Percentiles rank a stretch among this genome's conserved stretches.
Evolutionary conservation across 2,797 vertebrate genomes (phyloP).

Genomic region (Crocodylus rhombifer): DNA sequence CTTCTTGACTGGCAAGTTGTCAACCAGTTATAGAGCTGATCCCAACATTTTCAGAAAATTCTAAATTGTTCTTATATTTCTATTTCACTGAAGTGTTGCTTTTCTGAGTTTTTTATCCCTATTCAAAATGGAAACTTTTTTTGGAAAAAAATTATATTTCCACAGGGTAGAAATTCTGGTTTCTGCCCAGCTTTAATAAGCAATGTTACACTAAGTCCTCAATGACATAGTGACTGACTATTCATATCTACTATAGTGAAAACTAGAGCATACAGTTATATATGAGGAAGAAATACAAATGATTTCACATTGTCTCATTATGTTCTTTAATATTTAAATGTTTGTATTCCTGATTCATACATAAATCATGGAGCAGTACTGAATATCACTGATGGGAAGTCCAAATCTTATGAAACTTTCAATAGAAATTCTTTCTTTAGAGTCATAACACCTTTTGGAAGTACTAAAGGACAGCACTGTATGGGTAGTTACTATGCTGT

Average conservation of each 20-base stretch:
- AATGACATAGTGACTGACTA: background rate
- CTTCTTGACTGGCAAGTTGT: background rate
- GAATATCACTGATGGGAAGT: background rate
- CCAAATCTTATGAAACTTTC: background rate
- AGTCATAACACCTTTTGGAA: too few species aligned
- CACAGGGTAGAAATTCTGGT: fast-evolving
- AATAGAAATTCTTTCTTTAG: background rate
- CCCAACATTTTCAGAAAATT: background rate
- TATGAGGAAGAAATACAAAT: background rate
- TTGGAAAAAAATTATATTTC: background rate
- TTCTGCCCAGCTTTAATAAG: background rate
- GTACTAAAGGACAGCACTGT: too few species aligned
- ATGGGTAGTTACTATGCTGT: too few species aligned
- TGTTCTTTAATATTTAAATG: background rate
- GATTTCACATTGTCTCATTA: background rate
- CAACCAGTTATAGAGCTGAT: background rate
- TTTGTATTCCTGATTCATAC: background rate
- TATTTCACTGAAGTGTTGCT: background rate
- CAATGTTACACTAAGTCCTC: too few species aligned
- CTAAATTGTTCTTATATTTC: background rate
- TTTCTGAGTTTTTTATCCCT: background rate
- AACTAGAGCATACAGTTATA: background rate
- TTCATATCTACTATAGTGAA: background rate
- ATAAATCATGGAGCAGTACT: background rate
- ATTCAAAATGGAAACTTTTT: background rate